phyloP scores from a whole-genome alignment of 1,140 invertebrate species.

The roundworm (Caenorhabditis elegans) region WBcel235 BX284606.5:11047501-11048000 shows the following conservation, averaged over 20 bases:
- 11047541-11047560: background rate
- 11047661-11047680: background rate
- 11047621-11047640: constrained; percentile 2
- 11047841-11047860: no score
- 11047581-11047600: background rate
- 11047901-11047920: background rate
- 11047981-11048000: background rate
- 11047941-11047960: no score
- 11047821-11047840: no score
- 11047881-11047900: background rate
- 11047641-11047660: background rate
- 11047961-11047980: background rate
- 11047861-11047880: background rate
- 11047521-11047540: background rate
- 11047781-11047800: no score
- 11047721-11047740: no score
- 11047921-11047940: no score
- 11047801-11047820: no score
- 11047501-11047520: background rate
- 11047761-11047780: no score
- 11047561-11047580: constrained; percentile 19
- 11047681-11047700: background rate
- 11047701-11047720: background rate
- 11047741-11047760: no score
- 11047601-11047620: constrained; percentile 12